These are phyloP conservation scores for Physocephala rufipes DNA, from an alignment of 2,888 invertebrate genomes.

Conservation along the genomic window DNA sequence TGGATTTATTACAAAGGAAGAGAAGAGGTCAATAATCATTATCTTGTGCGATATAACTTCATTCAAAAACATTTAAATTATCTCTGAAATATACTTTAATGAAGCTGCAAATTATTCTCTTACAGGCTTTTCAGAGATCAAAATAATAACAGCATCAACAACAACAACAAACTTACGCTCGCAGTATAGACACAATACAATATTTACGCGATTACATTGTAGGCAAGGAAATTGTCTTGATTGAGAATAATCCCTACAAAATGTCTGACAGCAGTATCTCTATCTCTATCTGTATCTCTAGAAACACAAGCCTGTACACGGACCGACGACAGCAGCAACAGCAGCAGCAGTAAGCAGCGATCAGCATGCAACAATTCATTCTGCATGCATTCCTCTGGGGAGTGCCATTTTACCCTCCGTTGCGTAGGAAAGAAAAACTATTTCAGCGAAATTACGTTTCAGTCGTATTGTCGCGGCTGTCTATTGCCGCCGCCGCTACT, in stretches of 20 bases:
- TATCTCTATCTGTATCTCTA: too few species aligned
- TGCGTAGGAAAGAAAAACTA: too few species aligned
- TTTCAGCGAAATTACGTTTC: neutral
- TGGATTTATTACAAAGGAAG: too few species aligned
- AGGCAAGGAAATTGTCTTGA: neutral
- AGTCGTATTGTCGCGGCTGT: neutral
- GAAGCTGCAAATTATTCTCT: neutral
- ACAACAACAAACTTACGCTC: neutral
- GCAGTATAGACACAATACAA: too few species aligned
- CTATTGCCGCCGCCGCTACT: neutral
- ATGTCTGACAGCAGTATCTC: conserved; percentile 11
- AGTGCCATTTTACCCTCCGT: neutral
- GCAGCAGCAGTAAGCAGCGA: too few species aligned
- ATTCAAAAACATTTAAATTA: too few species aligned
- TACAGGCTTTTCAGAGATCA: neutral
- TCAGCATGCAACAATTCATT: conserved; percentile 9
- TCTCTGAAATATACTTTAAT: too few species aligned
- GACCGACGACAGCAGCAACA: too few species aligned
- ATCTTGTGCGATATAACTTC: too few species aligned
- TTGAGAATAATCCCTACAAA: conserved; percentile 10
- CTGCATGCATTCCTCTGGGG: too few species aligned
- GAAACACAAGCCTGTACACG: too few species aligned
- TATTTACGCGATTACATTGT: neutral
- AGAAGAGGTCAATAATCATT: too few species aligned
- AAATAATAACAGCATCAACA: neutral